Evolutionary conservation across 2,888 invertebrate species (phyloP).

Genomic region (Stenoptilia bipunctidactyla): DNA sequence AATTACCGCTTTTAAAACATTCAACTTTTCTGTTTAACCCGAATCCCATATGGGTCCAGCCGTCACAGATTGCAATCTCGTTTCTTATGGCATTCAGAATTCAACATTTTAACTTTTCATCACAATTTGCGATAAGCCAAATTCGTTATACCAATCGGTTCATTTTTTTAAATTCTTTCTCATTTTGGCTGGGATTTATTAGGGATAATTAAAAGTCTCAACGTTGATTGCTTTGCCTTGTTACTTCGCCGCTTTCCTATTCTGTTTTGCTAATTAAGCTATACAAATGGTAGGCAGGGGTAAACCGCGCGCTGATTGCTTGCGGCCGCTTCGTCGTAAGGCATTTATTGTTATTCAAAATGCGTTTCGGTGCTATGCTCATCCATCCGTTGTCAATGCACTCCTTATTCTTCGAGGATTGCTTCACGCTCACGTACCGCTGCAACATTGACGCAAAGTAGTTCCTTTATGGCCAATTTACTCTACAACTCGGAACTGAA

Average conservation of each 20-base stretch:
- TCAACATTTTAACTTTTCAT: constrained; percentile 31
- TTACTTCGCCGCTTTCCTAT: constrained; percentile 22
- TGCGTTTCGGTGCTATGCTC: constrained; percentile 28
- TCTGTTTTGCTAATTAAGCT: constrained; percentile 43
- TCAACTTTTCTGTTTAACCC: no score
- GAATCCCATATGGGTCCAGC: constrained; percentile 6
- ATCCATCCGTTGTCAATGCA: constrained; percentile 49
- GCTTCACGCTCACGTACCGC: constrained; percentile 29
- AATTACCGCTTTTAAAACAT: no score
- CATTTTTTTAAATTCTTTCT: constrained; percentile 18
- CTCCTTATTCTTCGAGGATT: constrained; percentile 32
- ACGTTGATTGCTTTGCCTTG: constrained; percentile 20
- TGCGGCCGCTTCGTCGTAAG: constrained; percentile 27
- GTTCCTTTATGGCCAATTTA: constrained; percentile 39
- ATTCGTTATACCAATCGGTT: constrained; percentile 28
- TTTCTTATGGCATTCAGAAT: constrained; percentile 26
- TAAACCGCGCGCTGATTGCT: constrained; percentile 45
- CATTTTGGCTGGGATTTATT: not conserved
- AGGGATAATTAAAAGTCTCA: constrained; percentile 28
- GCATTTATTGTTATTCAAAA: constrained; percentile 44
- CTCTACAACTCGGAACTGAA: constrained; percentile 10
- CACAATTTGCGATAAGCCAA: constrained; percentile 23
- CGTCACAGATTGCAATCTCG: constrained; percentile 32
- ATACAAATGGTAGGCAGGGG: constrained; percentile 37
- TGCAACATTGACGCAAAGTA: constrained; percentile 25